Conservation (phyloP, 2,888 invertebrate genomes). For the Chrysopilus asiliformis region DNA sequence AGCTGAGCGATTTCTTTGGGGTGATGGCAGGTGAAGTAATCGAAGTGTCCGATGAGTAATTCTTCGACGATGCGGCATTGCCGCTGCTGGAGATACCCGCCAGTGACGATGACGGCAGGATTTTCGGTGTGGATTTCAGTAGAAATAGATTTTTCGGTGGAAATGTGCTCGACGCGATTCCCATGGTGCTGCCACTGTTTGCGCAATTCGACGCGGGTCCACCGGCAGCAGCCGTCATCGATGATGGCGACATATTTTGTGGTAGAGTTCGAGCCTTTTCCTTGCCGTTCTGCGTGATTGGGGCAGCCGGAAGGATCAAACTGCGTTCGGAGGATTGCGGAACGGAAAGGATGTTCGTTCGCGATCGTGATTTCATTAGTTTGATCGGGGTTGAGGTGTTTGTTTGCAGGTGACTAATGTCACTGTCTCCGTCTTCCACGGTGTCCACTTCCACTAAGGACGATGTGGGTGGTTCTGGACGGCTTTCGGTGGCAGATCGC, state of each 20-base stretch:
- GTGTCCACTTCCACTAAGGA: constrained; percentile 17
- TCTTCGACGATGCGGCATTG: constrained; percentile 4
- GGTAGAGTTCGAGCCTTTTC: constrained; percentile 50
- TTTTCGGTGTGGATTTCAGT: constrained; percentile 31
- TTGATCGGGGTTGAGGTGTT: constrained; percentile 37
- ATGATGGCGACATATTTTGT: constrained; percentile 40
- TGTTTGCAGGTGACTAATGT: constrained; percentile 35
- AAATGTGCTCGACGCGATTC: constrained; percentile 24
- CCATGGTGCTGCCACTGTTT: constrained; percentile 14
- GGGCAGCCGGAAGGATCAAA: constrained; percentile 8
- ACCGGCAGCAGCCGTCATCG: constrained; percentile 18
- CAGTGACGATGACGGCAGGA: constrained; percentile 17
- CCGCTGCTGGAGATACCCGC: constrained; percentile 5
- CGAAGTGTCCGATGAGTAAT: constrained; percentile 22
- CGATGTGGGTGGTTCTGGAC: neutral
- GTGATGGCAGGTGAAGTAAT: constrained; percentile 31
- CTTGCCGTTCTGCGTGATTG: constrained; percentile 20
- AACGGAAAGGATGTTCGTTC: constrained; percentile 41
- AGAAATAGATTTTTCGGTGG: constrained; percentile 35
- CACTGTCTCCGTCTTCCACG: constrained; percentile 35
- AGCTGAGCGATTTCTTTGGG: constrained; percentile 44
- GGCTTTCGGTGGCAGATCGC: neutral
- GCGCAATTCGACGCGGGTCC: constrained; percentile 1
- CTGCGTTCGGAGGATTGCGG: constrained; percentile 29
- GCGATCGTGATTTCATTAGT: constrained; percentile 35